phyloP scores from a whole-genome alignment of 2,797 vertebrate genomes.

The Siniperca undulata region DNA sequence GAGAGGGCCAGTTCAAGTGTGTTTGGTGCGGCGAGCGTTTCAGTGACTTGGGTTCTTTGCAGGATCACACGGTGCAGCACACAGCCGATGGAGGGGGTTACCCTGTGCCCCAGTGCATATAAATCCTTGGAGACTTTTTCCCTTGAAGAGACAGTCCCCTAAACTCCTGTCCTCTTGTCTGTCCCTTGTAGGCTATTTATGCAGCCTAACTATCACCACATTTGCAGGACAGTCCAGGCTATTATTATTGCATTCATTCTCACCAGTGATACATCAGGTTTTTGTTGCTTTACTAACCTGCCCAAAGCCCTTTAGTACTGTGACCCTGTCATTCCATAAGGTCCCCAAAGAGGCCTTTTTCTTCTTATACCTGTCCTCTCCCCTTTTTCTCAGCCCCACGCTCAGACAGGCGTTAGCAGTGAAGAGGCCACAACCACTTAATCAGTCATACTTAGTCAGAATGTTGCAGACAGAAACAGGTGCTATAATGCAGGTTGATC shows the following conservation, averaged over 20 bases:
- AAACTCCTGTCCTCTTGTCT: constrained; percentile 28
- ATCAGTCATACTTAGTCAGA: not conserved
- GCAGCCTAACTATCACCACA: constrained; percentile 24
- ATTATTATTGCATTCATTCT: constrained; percentile 30
- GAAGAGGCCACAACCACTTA: constrained; percentile 1
- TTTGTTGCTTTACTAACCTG: constrained; percentile 31
- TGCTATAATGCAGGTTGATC: constrained; percentile 20
- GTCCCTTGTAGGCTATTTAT: constrained; percentile 12
- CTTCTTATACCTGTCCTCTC: not conserved
- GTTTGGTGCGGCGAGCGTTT: constrained; percentile 98
- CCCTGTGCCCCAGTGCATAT: constrained; percentile 92
- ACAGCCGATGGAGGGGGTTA: constrained; percentile 92
- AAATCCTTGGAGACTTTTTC: constrained; percentile 56
- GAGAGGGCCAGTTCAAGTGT: constrained; percentile 98
- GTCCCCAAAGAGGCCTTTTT: not conserved
- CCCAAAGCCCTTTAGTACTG: constrained; percentile 15
- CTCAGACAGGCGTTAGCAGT: not conserved
- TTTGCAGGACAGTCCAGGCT: constrained; percentile 33
- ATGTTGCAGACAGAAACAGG: constrained; percentile 11
- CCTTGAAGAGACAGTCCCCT: constrained; percentile 19
- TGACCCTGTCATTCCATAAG: constrained; percentile 28
- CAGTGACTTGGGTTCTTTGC: constrained; percentile 93
- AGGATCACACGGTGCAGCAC: constrained; percentile 98
- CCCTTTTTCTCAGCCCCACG: not conserved
- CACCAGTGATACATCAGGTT: constrained; percentile 18